Percentiles rank a stretch among this genome's conserved stretches.
Conservation (phyloP, 2,888 invertebrate genomes). For the Cremastinae sp. region DNA sequence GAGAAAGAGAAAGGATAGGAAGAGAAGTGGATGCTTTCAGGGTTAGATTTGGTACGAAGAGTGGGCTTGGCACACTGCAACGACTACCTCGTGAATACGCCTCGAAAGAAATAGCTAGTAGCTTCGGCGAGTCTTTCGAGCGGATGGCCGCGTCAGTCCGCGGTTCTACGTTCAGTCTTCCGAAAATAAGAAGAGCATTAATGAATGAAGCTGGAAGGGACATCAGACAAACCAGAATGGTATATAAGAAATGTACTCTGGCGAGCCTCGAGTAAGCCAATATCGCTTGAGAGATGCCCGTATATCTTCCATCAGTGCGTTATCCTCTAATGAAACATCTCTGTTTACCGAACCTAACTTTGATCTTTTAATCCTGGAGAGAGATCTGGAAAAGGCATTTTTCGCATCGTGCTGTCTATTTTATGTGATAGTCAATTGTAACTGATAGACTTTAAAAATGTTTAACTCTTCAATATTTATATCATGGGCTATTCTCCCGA, state of each 20-base stretch:
- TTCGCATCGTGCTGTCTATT: slow-evolving; percentile 2
- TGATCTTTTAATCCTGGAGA: slow-evolving; percentile 68
- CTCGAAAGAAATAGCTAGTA: slow-evolving; percentile 63
- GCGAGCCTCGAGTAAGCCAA: slow-evolving; percentile 40
- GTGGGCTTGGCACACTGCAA: slow-evolving; percentile 52
- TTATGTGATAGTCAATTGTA: neutral
- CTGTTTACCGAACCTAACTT: slow-evolving; percentile 68
- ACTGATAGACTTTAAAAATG: neutral
- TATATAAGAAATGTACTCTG: slow-evolving; percentile 34
- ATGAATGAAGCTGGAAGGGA: slow-evolving; percentile 72
- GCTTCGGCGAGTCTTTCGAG: slow-evolving; percentile 58
- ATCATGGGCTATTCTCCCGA: neutral
- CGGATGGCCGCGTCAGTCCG: slow-evolving; percentile 64
- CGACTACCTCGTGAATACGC: slow-evolving; percentile 57
- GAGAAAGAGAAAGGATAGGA: slow-evolving; percentile 31
- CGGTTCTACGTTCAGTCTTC: slow-evolving; percentile 64
- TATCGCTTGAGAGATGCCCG: slow-evolving; percentile 39
- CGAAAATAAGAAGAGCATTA: slow-evolving; percentile 77
- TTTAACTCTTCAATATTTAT: slow-evolving; percentile 27
- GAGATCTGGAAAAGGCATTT: slow-evolving; percentile 1
- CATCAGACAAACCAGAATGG: slow-evolving; percentile 48
- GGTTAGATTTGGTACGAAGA: slow-evolving; percentile 61
- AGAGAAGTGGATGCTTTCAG: slow-evolving; percentile 50
- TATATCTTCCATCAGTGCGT: neutral
- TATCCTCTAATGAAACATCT: slow-evolving; percentile 71